Base-by-base conservation (phyloP, 2,797 vertebrate species). In the Sciurus carolinensis region DNA sequence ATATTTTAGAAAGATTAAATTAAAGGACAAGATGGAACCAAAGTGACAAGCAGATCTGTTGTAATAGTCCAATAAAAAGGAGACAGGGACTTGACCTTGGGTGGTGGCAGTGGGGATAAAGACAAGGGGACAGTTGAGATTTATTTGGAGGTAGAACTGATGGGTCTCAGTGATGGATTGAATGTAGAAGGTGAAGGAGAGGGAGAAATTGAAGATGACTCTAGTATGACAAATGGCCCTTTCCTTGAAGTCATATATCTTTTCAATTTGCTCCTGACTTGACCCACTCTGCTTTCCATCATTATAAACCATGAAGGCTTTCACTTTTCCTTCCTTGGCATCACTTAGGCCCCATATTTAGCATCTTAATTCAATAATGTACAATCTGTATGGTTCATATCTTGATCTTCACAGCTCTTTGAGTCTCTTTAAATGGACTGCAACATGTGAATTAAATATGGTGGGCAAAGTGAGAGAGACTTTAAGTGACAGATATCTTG, bases 371-470 rank as follows among this genome's bases (percentile, higher is more conserved):
- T 97, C 94, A 94, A 96, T 97, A 94, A 94, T 90, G 95, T 96
- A 82, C 79, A 82, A 85, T 94, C 87, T 96, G 92, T 90, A 72
- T 72, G 71, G 93, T 87, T 97, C 95, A 76, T 95, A 96, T 85
- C 95, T 93, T 81, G 76, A 97, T 98, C 96, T 97, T 97, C 97
- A 97, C 94, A 96, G 84, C 94, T 95, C 97, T 93, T 71, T 91
- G 96, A 94, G 64, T 76, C 76, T 87, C 71, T 96, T 96, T 96
- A 95, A 97, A 80, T 94, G 96, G 84, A 73, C 93, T 85, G n/a
- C 81, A 96, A 93, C 85, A 89, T 59, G 97, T 97, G 97, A 97
- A 98, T 98, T 97, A 97, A 97, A 97, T 80, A 96, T 94, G 91
- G 71, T 72, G 85, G 90, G 67, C 33, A 67, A 82, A 95, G 83